Evolutionary conservation across 1,140 invertebrate genomes (phyloP), one percentile per base, ranked within the genome.

Genomic region (Steinernema khuongi): DNA sequence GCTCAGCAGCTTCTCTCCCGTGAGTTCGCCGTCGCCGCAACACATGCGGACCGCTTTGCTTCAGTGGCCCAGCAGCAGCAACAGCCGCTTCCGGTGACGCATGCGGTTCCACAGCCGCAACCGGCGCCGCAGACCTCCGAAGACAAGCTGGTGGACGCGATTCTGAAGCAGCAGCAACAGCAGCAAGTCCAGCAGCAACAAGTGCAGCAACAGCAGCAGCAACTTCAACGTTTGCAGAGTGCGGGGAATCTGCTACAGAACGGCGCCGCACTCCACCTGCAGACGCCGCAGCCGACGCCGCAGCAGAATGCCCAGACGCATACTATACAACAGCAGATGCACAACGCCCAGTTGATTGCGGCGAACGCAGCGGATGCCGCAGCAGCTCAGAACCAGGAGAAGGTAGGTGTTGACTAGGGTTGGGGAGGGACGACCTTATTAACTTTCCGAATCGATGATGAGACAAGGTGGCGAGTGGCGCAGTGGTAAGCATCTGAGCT

Each of bases 91-190:
- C 26, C 22, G 4, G 43, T 67, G 18, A 28, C 50, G 22, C 74
- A 66, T 1, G 68, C 74, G 14, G 50, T 41, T 41, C 36, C 28
- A 72, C 50, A 72, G 76, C 14, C 74, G 71, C 33, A 18, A 75
- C 31, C 41, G 44, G 32, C n/a, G 50, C 22, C 31, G 50, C 14
- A 31, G 74, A 17, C 67, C 74, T 17, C 74, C 74, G 74, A 75
- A 67, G 72, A 32, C 67, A 31, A 76, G 74, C 7, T 73, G 43
- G 22, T 76, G 19, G 68, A 70, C 44, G 77, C 77, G n/a, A 79
- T 70, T 66, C 72, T 70, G 29, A 77, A 73, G 32, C 73, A 77
- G 41, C 72, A 79, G 19, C 76, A 77, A 68, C 76, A 77, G 67
- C 77, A 78, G n/a, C 76, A 77, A 41, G 14, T 28, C 7, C 71